Conservation (phyloP, 2,888 invertebrate genomes). For the Campoletis raptor region DNA sequence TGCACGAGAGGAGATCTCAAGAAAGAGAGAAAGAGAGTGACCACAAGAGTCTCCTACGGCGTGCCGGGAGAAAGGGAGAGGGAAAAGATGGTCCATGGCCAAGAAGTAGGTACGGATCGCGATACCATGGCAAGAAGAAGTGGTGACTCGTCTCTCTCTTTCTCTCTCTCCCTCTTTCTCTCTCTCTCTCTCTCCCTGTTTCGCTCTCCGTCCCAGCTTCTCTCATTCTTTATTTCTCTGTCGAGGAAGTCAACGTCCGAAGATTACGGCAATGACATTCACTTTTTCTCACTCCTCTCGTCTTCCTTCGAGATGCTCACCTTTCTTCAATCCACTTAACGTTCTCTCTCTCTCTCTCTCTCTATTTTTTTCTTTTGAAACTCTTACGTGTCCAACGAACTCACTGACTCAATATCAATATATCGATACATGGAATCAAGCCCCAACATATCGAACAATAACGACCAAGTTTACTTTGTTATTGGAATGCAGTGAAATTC, state of each 20-base stretch:
- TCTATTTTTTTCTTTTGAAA: constrained; percentile 38
- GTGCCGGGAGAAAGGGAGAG: constrained; percentile 44
- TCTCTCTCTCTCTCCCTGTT: constrained; percentile 45
- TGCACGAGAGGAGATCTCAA: constrained; percentile 44
- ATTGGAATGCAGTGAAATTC: background rate
- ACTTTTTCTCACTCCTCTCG: constrained; percentile 83
- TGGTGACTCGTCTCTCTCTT: constrained; percentile 45
- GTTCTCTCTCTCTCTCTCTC: constrained; percentile 65
- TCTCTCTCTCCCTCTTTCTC: constrained; percentile 36
- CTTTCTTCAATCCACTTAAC: constrained; percentile 50
- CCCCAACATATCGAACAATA: background rate
- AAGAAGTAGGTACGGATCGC: constrained; percentile 61
- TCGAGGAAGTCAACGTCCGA: constrained; percentile 84
- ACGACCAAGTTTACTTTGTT: background rate
- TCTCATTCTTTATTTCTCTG: constrained; percentile 50
- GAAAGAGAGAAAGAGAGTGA: constrained; percentile 17
- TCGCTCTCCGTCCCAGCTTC: constrained; percentile 40
- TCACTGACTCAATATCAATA: constrained; percentile 14
- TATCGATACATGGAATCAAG: background rate
- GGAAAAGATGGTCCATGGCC: constrained; percentile 61
- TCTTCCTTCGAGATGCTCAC: constrained; percentile 72
- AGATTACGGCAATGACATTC: constrained; percentile 85
- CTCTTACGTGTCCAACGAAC: constrained; percentile 36
- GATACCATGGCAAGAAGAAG: constrained; percentile 44
- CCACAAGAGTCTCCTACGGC: constrained; percentile 16